These are phyloP conservation scores for Notarius lentiginosus DNA, from an alignment of 2,113 vertebrate species.

Conservation along the genomic window DNA sequence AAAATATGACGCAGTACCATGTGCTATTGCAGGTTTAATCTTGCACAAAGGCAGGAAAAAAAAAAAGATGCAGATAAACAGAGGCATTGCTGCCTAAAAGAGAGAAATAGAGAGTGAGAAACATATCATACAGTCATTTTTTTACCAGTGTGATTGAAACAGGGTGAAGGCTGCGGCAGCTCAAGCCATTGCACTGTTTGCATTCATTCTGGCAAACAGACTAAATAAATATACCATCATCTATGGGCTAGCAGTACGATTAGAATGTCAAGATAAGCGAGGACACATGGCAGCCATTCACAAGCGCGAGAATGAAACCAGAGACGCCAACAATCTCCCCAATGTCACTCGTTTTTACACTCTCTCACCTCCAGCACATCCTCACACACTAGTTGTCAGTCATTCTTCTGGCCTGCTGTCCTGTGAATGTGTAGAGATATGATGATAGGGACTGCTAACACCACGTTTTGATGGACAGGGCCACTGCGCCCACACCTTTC, in stretches of 20 bases:
- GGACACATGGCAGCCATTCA: constrained; percentile 60
- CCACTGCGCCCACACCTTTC: neutral
- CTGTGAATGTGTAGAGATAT: constrained; percentile 42
- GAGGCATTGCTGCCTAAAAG: constrained; percentile 45
- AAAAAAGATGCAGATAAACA: constrained; percentile 38
- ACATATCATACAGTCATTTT: constrained; percentile 75
- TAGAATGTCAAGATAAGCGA: constrained; percentile 72
- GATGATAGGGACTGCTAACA: constrained; percentile 29
- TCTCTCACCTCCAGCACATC: constrained; percentile 5
- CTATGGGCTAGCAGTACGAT: constrained; percentile 68
- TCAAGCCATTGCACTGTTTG: constrained; percentile 59
- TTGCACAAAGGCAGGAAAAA: constrained; percentile 36
- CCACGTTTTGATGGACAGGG: constrained; percentile 28
- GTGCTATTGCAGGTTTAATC: constrained; percentile 43
- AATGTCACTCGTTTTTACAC: constrained; percentile 46
- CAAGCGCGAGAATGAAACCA: constrained; percentile 49
- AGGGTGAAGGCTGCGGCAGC: constrained; percentile 43
- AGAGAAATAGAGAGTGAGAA: constrained; percentile 54
- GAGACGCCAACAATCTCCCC: constrained; percentile 50
- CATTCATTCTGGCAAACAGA: constrained; percentile 59
- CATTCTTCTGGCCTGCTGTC: constrained; percentile 28
- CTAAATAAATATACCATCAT: constrained; percentile 73
- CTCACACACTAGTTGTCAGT: constrained; percentile 19
- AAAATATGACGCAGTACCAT: constrained; percentile 38
- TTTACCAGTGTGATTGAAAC: constrained; percentile 69